Conservation (phyloP, 2,113 vertebrate genomes). For the Acrocephalus arundinaceus region DNA sequence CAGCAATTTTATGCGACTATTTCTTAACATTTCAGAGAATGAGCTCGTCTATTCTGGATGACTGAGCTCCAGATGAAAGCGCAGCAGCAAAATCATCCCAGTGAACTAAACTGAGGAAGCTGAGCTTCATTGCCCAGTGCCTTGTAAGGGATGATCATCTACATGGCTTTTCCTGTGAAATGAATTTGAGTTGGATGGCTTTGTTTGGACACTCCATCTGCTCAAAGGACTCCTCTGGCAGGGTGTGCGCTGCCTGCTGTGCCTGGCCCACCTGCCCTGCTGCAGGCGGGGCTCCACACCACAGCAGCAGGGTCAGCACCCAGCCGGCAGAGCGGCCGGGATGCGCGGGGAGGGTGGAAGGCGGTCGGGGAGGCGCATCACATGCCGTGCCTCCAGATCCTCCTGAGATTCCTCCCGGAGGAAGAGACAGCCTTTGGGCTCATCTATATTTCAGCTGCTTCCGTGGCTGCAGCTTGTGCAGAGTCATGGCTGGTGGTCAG, state of each 20-base stretch:
- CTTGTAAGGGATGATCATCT: accelerated
- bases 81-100: not conserved
- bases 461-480: not conserved
- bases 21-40: not conserved
- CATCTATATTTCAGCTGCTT: constrained; percentile 33
- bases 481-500: not conserved
- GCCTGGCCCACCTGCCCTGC: not conserved
- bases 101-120: not conserved
- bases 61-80: not conserved
- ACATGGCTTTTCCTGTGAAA: not conserved
- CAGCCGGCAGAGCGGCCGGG: not conserved
- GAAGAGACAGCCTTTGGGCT: constrained; percentile 29
- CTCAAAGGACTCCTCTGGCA: not conserved
- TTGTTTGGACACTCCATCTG: not conserved
- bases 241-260: not conserved
- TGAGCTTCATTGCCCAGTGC: not conserved
- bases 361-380: not conserved
- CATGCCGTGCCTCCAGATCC: not conserved
- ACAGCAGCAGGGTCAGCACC: accelerated
- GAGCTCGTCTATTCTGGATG: not conserved
- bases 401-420: not conserved
- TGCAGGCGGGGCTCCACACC: not conserved
- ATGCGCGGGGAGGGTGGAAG: not conserved
- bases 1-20: not conserved
- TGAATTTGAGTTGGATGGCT: not conserved